Evolutionary conservation across 2,113 vertebrate genomes (phyloP).

Genomic region (Centropus unirufus): DNA sequence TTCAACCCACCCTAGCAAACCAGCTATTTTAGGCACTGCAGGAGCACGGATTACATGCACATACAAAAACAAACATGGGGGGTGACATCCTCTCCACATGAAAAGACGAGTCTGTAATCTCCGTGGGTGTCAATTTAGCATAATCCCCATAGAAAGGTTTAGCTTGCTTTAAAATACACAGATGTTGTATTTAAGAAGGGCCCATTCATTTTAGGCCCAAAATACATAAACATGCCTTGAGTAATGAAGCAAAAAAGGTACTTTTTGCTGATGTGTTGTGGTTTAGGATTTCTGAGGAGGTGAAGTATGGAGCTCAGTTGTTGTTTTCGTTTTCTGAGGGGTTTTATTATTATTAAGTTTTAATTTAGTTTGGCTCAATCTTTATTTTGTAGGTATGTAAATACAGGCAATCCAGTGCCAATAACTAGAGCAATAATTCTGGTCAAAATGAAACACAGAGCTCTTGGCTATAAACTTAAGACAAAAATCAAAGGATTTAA

Average conservation of each 20-base stretch:
- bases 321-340: conserved; percentile 55
- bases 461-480: conserved; percentile 37
- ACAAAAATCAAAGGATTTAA: conserved; percentile 61
- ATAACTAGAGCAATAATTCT: conserved; percentile 26
- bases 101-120: conserved; percentile 38
- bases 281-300: conserved; percentile 59
- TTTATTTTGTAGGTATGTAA: conserved; percentile 50
- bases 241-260: conserved; percentile 57
- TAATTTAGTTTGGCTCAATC: conserved; percentile 59
- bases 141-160: conserved; percentile 37
- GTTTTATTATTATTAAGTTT: conserved; percentile 68
- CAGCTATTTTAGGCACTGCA: conserved; percentile 25
- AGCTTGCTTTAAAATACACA: conserved; percentile 33
- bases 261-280: conserved; percentile 64
- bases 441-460: conserved; percentile 45
- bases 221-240: conserved; percentile 52
- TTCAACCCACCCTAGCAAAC: neutral
- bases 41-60: neutral
- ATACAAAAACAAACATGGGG: conserved; percentile 22
- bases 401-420: conserved; percentile 23
- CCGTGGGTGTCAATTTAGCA: conserved; percentile 37
- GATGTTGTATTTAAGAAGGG: conserved; percentile 15
- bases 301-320: conserved; percentile 33
- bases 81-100: conserved; percentile 63
- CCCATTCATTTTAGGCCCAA: conserved; percentile 35